Base-by-base conservation (phyloP, 2,113 vertebrate genomes). In the Chaetorhynchus papuensis region DNA sequence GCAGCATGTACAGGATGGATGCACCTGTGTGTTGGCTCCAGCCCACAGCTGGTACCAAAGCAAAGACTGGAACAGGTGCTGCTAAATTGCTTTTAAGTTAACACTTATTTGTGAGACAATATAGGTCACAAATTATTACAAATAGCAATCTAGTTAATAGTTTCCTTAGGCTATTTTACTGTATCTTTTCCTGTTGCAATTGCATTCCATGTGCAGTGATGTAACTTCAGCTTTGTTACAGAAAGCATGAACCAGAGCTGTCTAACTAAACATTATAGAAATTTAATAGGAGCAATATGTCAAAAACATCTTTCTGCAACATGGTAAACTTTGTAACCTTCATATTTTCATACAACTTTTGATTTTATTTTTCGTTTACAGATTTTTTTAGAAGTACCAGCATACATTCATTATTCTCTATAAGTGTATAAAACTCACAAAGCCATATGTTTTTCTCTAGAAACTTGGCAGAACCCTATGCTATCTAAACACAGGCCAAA, bases 261-360 rank as follows among this genome's bases (percentile, higher is more conserved):
- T 72, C 87, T 95, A 91, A 88, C 80, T 74, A 94, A 94, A 71
- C 81, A 37, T 79, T 89, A 78, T 39, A 87, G 33, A 93, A 65
- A 72, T 92, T 69, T 95, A 95, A 70, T 79, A 70, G 41, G 15
- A 63, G 15, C n/a, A 78, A 50, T 28, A 27, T 87, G 61, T 60
- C 50, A 69, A 87, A 97, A 87, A 11, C 65, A 13, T 91, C 30
- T 71, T 94, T 88, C 49, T 80, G 13, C 64, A 77, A n/a, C 10
- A n/a, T 37, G 35, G 44, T 64, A 91, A 92, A 77, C 44, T 80
- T 89, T 83, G 66, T 21, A 85, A 66, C 33, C 42, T 89, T 47
- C 33, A 42, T 96, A 83, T 82, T 74, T 94, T 94, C 41, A 17
- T 42, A 15, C 21, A 92, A 77, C 8, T 85, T 97, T 45, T 92